These are phyloP conservation scores for Strigamia maritima DNA, from an alignment of 2,888 invertebrate species.

Conservation along the genomic window DNA sequence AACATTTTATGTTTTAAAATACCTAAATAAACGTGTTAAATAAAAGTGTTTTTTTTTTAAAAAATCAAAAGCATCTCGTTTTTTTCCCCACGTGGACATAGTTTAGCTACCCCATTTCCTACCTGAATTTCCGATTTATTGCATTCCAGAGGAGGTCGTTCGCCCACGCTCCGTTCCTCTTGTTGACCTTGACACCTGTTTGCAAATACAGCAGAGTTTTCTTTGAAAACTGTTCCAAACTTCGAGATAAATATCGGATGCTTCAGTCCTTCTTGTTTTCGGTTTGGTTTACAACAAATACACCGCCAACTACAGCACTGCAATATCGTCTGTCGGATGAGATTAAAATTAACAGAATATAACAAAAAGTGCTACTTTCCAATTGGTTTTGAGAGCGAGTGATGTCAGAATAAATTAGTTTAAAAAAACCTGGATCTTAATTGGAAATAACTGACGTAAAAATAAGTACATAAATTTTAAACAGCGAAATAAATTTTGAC, in stretches of 20 bases:
- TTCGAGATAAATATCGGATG: not conserved
- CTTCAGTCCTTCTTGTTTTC: not conserved
- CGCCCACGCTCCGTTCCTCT: slow-evolving; percentile 16
- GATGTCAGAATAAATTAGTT: not conserved
- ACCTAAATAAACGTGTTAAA: too few relatives aligned
- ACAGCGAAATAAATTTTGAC: not conserved
- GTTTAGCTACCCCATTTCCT: slow-evolving; percentile 17
- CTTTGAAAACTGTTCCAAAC: not conserved
- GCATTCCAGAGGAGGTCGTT: slow-evolving; percentile 13
- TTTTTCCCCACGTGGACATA: not conserved
- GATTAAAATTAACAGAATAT: not conserved
- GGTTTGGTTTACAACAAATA: not conserved
- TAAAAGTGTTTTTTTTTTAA: too few relatives aligned
- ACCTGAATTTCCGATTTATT: slow-evolving; percentile 25
- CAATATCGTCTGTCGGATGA: not conserved
- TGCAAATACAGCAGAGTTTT: not conserved
- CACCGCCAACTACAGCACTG: not conserved
- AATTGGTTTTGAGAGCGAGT: not conserved
- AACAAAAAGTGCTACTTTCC: not conserved
- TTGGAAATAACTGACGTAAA: not conserved
- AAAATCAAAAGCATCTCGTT: not conserved
- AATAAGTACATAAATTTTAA: not conserved
- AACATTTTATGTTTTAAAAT: not conserved
- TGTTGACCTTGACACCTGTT: slow-evolving; percentile 18
- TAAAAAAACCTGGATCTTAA: not conserved